Percentiles rank a stretch among this genome's conserved stretches.
These are phyloP conservation scores for Synergus umbraculus DNA, from an alignment of 2,888 invertebrate species.

Conservation along the genomic window DNA sequence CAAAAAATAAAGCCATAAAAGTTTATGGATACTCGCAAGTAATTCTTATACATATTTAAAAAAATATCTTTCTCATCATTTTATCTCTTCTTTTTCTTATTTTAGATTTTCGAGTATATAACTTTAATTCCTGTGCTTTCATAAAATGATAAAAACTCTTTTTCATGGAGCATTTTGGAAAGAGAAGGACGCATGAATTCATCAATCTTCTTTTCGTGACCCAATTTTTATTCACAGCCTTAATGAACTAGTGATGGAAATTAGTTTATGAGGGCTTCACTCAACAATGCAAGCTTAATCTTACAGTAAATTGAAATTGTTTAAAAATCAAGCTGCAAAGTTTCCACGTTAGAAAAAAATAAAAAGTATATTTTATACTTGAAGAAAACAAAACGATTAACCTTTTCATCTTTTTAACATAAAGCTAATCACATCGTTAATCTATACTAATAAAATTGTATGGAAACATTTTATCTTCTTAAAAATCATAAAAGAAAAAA, in stretches of 20 bases:
- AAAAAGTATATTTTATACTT: no score
- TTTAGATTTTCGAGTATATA: no score
- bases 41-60: constrained; percentile 6
- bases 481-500: no score
- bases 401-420: no score
- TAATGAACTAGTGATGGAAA: constrained; percentile 4
- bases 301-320: constrained; percentile 13
- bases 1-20: constrained; percentile 86
- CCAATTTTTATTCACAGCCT: constrained; percentile 13
- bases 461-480: no score
- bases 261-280: constrained; percentile 31
- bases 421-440: no score
- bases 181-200: background rate
- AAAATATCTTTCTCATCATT: background rate
- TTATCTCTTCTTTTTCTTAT: background rate
- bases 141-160: no score
- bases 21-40: constrained; percentile 96
- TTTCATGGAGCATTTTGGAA: background rate
- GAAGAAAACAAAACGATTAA: no score
- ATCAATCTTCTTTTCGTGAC: constrained; percentile 16
- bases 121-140: background rate
- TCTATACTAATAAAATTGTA: no score
- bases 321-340: no score
- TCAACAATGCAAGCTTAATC: constrained; percentile 23
- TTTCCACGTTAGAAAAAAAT: no score